phyloP scores from a whole-genome alignment of 2,888 invertebrate species.

The Clanis bilineata region DNA sequence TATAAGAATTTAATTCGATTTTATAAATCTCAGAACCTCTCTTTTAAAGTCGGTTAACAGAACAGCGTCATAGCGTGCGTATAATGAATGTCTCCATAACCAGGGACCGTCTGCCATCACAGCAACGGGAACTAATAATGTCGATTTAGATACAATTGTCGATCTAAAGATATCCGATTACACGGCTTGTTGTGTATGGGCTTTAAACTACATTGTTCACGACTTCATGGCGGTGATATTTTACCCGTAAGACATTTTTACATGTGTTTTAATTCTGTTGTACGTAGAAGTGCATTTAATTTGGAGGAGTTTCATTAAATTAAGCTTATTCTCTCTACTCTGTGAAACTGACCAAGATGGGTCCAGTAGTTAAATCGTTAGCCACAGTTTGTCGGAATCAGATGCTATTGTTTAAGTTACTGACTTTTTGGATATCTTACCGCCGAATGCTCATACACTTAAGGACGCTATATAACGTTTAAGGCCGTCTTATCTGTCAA shows the following conservation, averaged over 20 bases:
- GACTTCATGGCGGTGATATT: conserved; percentile 24
- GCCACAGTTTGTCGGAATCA: too few species aligned
- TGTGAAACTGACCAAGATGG: too few species aligned
- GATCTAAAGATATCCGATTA: conserved; percentile 56
- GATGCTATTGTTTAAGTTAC: too few species aligned
- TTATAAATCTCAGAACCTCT: neutral
- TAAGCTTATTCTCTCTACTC: neutral
- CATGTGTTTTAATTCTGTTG: neutral
- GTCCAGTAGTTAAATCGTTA: too few species aligned
- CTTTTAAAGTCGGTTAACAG: neutral
- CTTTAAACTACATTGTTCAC: conserved; percentile 45
- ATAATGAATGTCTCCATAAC: conserved; percentile 69
- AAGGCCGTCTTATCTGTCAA: too few species aligned
- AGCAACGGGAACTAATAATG: conserved; percentile 59
- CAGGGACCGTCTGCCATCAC: conserved; percentile 47
- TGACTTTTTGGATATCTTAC: too few species aligned
- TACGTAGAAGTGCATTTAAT: neutral
- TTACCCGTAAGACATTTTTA: neutral
- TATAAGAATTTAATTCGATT: too few species aligned
- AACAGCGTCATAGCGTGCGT: conserved; percentile 35
- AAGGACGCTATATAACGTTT: too few species aligned
- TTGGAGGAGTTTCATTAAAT: conserved; percentile 4
- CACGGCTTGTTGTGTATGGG: conserved; percentile 38
- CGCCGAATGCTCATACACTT: too few species aligned
- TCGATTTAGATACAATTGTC: conserved; percentile 70